Base-by-base conservation (phyloP, 2,888 invertebrate species). In the Phyto melanocephala region DNA sequence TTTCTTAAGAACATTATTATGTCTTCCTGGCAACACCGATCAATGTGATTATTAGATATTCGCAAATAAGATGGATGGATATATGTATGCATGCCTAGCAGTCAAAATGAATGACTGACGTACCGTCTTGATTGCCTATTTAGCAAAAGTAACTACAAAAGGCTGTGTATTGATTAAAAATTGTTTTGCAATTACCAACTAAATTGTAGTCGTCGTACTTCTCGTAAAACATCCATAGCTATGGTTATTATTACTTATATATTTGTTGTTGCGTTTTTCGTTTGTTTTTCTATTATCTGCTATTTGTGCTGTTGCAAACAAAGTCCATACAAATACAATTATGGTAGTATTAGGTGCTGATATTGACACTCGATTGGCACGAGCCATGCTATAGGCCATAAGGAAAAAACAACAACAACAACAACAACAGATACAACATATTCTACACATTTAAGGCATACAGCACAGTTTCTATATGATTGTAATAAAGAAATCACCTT, bases 361-460 rank as follows among this genome's bases (percentile, higher is more conserved):
- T 81, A 82, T 72, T 84, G 84, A 84, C 85, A 85, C 84, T 78
- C 80, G 84, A 81, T 74, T 72, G 84, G 85, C 85, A 85, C 85
- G 85, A 84, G 85, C 81, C 80, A 71, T 60, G 79, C 65, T 82
- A 67, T 47, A 56, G 63, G n/a, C 45, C 22, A 58, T 37, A 20
- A 42, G 17, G 8, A 22, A 24, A n/a, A 5, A 40, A 24, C 37
- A 7, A 11, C 13, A 35, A 45, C 28, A 6, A 67, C 40, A 62
- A 62, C 47, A 68, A 65, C 35, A 74, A 22, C 7, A 56, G 15
- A 62, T 3, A 28, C 28, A 28, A 28, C 28, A 28, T 17, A 33
- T 63, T 52, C 50, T 68, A 22, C 47, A 80, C 80, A 83, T 83
- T 84, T 85, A 83, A 81, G 82, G 70, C 40, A 60, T 40, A 28